phyloP scores from a whole-genome alignment of 2,797 vertebrate species.

The Clarias laeviceps region DNA sequence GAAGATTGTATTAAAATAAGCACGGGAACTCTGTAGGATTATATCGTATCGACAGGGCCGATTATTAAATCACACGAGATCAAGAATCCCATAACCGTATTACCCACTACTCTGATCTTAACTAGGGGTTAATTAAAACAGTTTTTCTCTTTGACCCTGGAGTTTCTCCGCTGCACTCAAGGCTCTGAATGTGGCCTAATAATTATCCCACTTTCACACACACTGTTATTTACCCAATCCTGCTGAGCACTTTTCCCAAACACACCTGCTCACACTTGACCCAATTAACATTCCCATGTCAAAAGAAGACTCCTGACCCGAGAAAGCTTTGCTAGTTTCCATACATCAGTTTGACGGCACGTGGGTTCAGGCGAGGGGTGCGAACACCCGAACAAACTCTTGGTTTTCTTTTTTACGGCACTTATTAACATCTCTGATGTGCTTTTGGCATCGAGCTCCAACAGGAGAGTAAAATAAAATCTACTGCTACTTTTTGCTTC shows the following conservation, averaged over 20 bases:
- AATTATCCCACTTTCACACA: constrained; percentile 1
- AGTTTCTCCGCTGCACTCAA: not conserved
- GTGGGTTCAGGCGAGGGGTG: not conserved
- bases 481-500: not conserved
- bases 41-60: not conserved
- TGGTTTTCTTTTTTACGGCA: not conserved
- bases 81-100: not conserved
- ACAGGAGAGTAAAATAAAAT: not conserved
- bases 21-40: not conserved
- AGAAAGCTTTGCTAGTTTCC: not conserved
- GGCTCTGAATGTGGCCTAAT: not conserved
- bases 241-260: not conserved
- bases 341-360: not conserved
- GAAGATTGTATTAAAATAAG: not conserved
- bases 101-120: not conserved
- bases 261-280: not conserved
- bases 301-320: not conserved
- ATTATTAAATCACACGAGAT: constrained; percentile 7
- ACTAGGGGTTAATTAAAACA: not conserved
- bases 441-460: not conserved
- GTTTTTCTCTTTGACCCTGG: not conserved
- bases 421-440: not conserved
- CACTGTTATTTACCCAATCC: not conserved
- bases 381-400: not conserved
- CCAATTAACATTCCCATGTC: not conserved